Evolutionary conservation across 2,797 vertebrate species (phyloP), one percentile per base, ranked within the genome.

Genomic region (Pogoniulus pusillus): DNA sequence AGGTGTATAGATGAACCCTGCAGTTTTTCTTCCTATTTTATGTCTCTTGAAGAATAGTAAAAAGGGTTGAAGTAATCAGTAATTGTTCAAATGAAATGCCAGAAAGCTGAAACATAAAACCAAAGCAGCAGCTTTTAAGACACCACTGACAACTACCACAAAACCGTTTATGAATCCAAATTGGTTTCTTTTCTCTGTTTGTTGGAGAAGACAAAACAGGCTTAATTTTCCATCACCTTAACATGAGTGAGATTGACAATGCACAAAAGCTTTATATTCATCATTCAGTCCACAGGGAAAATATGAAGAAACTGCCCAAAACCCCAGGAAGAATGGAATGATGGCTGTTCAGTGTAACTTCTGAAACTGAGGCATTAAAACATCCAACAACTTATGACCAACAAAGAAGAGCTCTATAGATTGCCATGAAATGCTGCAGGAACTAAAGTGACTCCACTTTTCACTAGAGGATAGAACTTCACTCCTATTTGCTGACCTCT

Each of bases 321-420:
- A 65, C 6, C 18, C 27, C 1, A 4, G 34, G 29, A 2, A 82
- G 41, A 92, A 53, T 9, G 12, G 16, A 84, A 85, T 29, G 10
- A 47, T 59, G 47, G 45, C 30, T 64, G 19, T 32, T 83, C 65
- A 81, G 20, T 2, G 7, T 27, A 11, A n/a, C 49, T 75, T 76
- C 59, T 0, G 1, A 77, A 24, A 57, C 17, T 30, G 6, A n/a
- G 19, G 49, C 34, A 49, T 62, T 47, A 63, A 84, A 62, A 69
- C 15, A 0, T 3, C 29, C 4, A 41, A 23, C 30, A 71, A 10
- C 7, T 24, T 60, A 12, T 15, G 14, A 1, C 12, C 69, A 9
- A 6, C 54, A 54, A 68, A 58, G 3, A 6, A 37, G 13, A 62
- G 39, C 22, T 43, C 1, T 13, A 57, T 9, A 91, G 30, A 82